Conservation (phyloP, 2,113 vertebrate species). For the Alaudala cheleensis region DNA sequence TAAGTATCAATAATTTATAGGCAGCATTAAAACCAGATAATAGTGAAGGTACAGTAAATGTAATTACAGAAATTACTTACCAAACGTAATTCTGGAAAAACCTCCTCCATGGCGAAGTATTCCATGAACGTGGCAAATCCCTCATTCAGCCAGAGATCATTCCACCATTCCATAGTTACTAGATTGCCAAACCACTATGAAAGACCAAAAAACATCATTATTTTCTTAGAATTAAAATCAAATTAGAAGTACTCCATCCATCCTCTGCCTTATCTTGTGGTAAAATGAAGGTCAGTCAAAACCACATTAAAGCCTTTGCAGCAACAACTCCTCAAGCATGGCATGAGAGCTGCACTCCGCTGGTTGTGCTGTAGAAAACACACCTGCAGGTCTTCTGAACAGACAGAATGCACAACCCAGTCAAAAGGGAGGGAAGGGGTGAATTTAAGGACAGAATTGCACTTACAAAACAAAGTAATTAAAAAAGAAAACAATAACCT, state of each 20-base stretch:
- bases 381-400: neutral
- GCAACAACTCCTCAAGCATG: neutral
- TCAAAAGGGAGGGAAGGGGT: neutral
- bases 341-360: no score
- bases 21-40: neutral
- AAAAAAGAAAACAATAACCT: neutral
- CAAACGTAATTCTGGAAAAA: constrained; percentile 79
- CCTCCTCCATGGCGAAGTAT: constrained; percentile 81
- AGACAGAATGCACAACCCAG: neutral
- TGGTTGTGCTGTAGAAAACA: neutral
- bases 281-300: neutral
- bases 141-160: constrained; percentile 96
- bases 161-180: constrained; percentile 98
- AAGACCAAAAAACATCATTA: neutral
- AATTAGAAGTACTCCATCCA: neutral
- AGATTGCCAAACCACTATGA: constrained; percentile 96
- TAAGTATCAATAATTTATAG: neutral
- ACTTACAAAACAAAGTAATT: neutral
- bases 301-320: neutral
- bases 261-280: neutral
- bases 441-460: neutral
- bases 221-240: neutral
- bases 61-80: constrained; percentile 75
- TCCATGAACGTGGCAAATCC: constrained; percentile 98
- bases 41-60: neutral